Percentiles rank a stretch among this genome's conserved stretches.
Evolutionary conservation across 2,113 vertebrate species (phyloP).

Genomic region (Lagenorhynchus albirostris): DNA sequence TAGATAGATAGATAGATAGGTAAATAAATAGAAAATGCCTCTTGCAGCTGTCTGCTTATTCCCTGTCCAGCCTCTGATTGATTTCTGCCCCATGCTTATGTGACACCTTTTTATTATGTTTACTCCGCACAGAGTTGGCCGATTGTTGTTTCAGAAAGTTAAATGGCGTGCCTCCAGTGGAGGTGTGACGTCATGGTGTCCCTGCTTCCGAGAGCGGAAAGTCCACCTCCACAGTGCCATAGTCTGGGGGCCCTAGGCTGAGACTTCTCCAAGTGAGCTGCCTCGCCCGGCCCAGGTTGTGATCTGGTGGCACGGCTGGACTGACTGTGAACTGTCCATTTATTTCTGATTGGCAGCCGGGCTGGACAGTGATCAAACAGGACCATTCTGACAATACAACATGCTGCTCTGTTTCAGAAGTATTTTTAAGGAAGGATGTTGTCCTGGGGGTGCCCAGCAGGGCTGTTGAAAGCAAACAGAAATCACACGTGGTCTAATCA

Average conservation of each 20-base stretch:
- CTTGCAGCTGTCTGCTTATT: background rate
- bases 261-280: background rate
- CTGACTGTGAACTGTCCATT: background rate
- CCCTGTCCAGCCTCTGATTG: background rate
- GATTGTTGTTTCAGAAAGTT: conserved; percentile 20
- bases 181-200: background rate
- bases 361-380: conserved; percentile 22
- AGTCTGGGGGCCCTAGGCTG: background rate
- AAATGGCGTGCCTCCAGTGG: background rate
- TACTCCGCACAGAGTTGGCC: background rate
- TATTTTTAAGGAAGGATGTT: background rate
- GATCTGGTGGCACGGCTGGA: background rate
- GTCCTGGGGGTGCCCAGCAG: background rate
- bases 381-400: background rate
- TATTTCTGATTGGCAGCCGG: background rate
- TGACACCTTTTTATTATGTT: conserved; percentile 47
- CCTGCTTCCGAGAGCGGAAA: background rate
- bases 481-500: conserved; percentile 7
- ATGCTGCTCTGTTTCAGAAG: conserved; percentile 24
- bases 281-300: background rate
- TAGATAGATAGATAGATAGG: no score
- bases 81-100: background rate
- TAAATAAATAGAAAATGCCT: background rate
- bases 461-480: conserved; percentile 12
- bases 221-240: background rate